phyloP scores from a whole-genome alignment of 2,113 vertebrate genomes.

The Pituophis catenifer region DNA sequence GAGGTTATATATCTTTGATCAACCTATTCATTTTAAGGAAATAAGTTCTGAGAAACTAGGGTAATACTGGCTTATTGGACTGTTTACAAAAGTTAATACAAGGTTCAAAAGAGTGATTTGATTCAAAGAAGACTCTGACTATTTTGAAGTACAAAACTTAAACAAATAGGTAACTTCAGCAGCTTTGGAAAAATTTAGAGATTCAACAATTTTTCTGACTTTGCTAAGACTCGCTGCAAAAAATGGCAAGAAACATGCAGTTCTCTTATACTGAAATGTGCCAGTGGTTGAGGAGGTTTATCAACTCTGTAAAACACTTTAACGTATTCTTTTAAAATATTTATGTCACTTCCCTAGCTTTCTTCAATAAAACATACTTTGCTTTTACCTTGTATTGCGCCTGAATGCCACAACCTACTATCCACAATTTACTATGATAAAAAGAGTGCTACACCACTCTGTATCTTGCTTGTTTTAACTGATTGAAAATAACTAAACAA shows the following conservation, averaged over 20 bases:
- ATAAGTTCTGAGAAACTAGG: background rate
- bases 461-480: background rate
- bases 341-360: background rate
- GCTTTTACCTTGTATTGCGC: background rate
- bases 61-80: background rate
- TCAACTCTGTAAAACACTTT: background rate
- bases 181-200: background rate
- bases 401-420: background rate
- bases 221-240: background rate
- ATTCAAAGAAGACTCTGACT: background rate
- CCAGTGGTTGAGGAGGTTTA: background rate
- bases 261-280: background rate
- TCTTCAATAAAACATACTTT: background rate
- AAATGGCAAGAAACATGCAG: background rate
- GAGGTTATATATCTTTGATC: background rate
- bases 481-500: background rate
- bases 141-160: background rate
- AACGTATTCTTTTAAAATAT: background rate
- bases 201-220: background rate
- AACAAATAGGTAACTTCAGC: background rate
- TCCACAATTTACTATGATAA: background rate
- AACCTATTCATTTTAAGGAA: background rate
- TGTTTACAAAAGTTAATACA: background rate
- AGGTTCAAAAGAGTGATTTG: background rate
- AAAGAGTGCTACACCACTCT: background rate